These are phyloP conservation scores for Ochotona princeps DNA, from an alignment of 2,113 vertebrate genomes.

Conservation along the genomic window DNA sequence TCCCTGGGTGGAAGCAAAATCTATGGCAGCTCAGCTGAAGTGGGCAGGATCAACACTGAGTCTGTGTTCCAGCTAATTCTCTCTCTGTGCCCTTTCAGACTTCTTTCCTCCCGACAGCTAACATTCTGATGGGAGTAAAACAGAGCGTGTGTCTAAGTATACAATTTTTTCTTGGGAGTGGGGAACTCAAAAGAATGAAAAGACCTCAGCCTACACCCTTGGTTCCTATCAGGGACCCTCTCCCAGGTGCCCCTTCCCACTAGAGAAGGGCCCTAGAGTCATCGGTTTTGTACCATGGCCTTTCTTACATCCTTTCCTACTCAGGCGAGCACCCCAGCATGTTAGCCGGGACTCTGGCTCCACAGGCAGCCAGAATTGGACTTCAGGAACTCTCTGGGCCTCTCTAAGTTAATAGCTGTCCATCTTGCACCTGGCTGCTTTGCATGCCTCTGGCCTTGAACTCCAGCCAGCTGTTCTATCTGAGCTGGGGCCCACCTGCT, in stretches of 20 bases:
- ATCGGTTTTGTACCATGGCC: neutral
- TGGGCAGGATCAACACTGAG: neutral
- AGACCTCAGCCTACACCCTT: too few relatives aligned
- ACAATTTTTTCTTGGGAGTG: neutral
- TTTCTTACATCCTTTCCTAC: neutral
- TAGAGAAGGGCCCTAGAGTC: neutral
- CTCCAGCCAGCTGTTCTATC: neutral
- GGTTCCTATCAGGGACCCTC: neutral
- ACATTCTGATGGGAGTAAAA: neutral
- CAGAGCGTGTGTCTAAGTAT: neutral
- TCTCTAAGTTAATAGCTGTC: neutral
- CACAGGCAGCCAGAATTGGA: neutral
- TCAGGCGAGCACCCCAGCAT: neutral
- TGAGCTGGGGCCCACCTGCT: slow-evolving; percentile 55
- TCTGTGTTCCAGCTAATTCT: neutral
- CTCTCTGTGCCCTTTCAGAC: neutral
- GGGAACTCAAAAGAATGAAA: neutral
- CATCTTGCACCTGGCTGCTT: slow-evolving; percentile 22
- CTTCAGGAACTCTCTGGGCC: neutral
- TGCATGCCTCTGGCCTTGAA: neutral
- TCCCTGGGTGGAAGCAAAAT: neutral
- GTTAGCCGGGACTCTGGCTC: neutral
- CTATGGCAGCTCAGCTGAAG: neutral
- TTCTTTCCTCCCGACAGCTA: neutral
- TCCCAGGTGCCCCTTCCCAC: neutral